phyloP scores from a whole-genome alignment of 2,113 vertebrate genomes.

The Trogon surrucura region DNA sequence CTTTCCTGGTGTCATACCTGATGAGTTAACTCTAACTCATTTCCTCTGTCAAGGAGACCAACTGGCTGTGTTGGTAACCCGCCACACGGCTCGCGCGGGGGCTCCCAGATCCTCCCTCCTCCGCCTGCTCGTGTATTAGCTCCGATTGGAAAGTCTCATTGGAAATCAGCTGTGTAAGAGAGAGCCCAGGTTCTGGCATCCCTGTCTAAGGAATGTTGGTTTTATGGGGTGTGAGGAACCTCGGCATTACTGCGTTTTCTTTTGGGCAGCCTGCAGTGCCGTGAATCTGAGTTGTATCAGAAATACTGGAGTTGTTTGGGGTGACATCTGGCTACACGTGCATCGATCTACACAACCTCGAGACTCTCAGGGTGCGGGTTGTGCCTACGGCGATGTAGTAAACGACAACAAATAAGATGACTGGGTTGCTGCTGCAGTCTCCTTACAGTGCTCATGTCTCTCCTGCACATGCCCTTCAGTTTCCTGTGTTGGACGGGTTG shows the following conservation, averaged over 20 bases:
- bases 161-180: not conserved
- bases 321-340: accelerated
- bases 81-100: not conserved
- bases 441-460: not conserved
- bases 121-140: not conserved
- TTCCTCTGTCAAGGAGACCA: conserved; percentile 49
- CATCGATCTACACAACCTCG: accelerated
- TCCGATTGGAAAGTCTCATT: not conserved
- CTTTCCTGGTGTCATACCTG: conserved; percentile 10
- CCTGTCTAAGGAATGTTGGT: not conserved
- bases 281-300: not conserved
- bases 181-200: not conserved
- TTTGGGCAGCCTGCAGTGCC: not conserved
- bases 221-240: not conserved
- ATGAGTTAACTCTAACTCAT: conserved; percentile 57
- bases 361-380: not conserved
- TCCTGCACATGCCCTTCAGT: not conserved
- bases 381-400: not conserved
- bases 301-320: not conserved
- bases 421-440: not conserved
- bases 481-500: not conserved
- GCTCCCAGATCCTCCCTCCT: not conserved
- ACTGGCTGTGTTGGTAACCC: conserved; percentile 23
- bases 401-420: not conserved
- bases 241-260: not conserved